Evolutionary conservation across 2,113 vertebrate genomes (phyloP), one percentile per base, ranked within the genome.

Genomic region (Panurus biarmicus): DNA sequence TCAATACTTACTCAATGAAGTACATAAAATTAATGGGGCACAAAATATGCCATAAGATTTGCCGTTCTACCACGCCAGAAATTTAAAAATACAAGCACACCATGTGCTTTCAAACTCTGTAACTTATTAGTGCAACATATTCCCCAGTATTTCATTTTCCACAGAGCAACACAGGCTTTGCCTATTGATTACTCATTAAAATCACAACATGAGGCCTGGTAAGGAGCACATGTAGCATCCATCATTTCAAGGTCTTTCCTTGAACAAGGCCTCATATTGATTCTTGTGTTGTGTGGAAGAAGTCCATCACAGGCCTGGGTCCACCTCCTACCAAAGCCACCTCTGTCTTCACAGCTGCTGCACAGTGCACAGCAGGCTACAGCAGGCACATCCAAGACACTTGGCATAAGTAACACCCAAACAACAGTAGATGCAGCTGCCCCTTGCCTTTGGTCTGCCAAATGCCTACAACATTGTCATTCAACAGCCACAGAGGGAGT

Each of bases 121-220:
- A 93, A 91, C 58, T 90, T 85, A 78, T 57, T 79, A 66, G 71
- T 24, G 33, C n/a, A 76, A 57, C 45, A 35, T 57, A 78, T 58
- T 94, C 53, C 42, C 38, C 31, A 35, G 58, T 48, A 72, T 53
- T 87, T 82, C 45, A 33, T 77, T 79, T 93, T 78, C 33, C 58
- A 69, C 15, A 81, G 66, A 89, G 48, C n/a, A 77, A 40, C 44
- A 77, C 12, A 82, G n/a, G 62, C 62, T 64, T 78, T 90, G 75
- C n/a, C 54, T 93, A 65, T 94, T 85, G 93, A 87, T 91, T 82
- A 90, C 20, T 90, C 78, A 82, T 93, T 85, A 87, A 93, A 93
- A 93, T 73, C 66, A 85, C 85, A 85, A 58, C 78, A 82, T 29
- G 87, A 85, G 50, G 69, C 50, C 45, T 15, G 10, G 24, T 58